Conservation (phyloP, 2,797 vertebrate genomes). For the Dallia pectoralis region DNA sequence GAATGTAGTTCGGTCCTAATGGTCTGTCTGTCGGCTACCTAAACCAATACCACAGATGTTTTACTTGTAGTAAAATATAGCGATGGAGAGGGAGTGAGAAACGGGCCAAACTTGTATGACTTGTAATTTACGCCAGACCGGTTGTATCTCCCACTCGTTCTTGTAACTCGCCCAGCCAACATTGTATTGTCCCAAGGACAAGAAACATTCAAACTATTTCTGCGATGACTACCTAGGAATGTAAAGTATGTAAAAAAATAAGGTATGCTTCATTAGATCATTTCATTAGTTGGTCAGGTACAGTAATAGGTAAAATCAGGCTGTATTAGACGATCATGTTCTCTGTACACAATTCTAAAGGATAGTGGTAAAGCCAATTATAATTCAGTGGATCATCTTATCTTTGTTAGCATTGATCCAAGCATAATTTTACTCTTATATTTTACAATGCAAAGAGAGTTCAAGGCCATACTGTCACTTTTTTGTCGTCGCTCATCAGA, state of each 20-base stretch:
- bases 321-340: not conserved
- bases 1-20: not conserved
- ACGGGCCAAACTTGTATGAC: conserved; percentile 74
- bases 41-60: conserved; percentile 13
- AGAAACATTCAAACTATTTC: conserved; percentile 58
- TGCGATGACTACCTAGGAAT: conserved; percentile 59
- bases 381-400: not conserved
- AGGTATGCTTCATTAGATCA: conserved; percentile 4
- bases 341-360: not conserved
- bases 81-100: conserved; percentile 54
- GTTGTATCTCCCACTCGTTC: conserved; percentile 42
- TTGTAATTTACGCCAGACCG: conserved; percentile 56
- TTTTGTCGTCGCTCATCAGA: not conserved
- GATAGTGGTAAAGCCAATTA: not conserved
- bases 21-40: not conserved
- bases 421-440: not conserved
- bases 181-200: conserved; percentile 35
- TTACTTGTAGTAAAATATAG: conserved; percentile 29
- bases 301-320: not conserved
- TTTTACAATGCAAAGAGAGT: not conserved
- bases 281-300: conserved; percentile 13
- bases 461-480: not conserved
- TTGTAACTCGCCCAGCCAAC: conserved; percentile 44
- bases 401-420: not conserved
- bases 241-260: conserved; percentile 48